A percentile compares a stretch with the other conserved stretches of the same genome.
Evolutionary conservation across 2,113 vertebrate species (phyloP).

Genomic region (Tinamus guttatus): DNA sequence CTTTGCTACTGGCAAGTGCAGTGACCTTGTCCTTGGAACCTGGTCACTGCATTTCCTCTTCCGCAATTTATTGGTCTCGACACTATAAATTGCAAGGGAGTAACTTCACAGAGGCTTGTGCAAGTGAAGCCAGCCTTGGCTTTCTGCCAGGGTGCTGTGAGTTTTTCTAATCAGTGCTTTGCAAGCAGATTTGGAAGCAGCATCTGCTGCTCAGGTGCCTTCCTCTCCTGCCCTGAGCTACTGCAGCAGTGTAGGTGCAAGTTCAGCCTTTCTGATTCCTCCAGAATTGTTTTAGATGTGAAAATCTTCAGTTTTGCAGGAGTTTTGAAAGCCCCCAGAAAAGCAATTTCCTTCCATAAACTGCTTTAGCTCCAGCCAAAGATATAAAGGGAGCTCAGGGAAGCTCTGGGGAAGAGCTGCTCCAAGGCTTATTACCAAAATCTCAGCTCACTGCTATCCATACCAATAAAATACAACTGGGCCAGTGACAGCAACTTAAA

Average conservation of each 20-base stretch:
- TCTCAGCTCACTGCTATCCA: background rate
- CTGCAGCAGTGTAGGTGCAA: background rate
- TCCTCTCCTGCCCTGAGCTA: rapidly evolving
- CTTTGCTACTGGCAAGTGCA: background rate
- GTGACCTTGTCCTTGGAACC: background rate
- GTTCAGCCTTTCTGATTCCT: background rate
- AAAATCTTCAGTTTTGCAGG: background rate
- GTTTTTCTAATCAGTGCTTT: background rate
- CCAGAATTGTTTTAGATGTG: background rate
- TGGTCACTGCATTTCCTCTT: background rate
- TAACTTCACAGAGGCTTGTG: background rate
- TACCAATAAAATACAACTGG: background rate
- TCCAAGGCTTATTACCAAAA: background rate
- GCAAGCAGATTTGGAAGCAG: background rate
- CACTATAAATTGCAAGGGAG: background rate
- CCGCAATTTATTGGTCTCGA: rapidly evolving
- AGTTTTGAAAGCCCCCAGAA: background rate
- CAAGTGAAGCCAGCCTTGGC: background rate
- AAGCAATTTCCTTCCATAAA: background rate
- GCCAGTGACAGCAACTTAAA: background rate
- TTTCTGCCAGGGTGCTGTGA: background rate
- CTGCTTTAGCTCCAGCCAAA: background rate
- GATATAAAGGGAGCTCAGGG: background rate
- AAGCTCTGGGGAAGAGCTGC: background rate
- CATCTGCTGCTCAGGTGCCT: background rate